These are phyloP conservation scores for Trissolcus basalis DNA, from an alignment of 1,140 invertebrate species.

Conservation along the genomic window DNA sequence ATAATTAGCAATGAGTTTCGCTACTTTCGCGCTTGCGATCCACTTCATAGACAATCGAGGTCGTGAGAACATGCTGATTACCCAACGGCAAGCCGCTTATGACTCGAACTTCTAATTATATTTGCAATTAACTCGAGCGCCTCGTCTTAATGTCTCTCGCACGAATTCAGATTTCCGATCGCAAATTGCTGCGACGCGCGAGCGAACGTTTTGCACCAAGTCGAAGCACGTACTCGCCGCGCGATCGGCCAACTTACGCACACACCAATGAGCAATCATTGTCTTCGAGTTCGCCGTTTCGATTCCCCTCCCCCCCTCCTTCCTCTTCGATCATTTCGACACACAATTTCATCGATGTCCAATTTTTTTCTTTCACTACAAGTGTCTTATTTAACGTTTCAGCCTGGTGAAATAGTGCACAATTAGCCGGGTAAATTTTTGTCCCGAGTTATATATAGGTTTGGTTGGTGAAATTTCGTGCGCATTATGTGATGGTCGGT, in stretches of 20 bases:
- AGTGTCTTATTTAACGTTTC: no score
- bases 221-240: constrained; percentile 14
- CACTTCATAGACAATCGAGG: constrained; percentile 68
- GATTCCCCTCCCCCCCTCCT: no score
- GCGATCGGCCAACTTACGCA: constrained; percentile 5
- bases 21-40: constrained; percentile 66
- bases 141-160: constrained; percentile 53
- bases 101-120: constrained; percentile 68
- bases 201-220: constrained; percentile 6
- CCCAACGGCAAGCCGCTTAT: constrained; percentile 67
- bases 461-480: no score
- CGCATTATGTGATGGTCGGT: no score
- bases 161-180: constrained; percentile 54
- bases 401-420: no score
- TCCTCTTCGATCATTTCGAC: no score
- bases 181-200: constrained; percentile 42
- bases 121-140: constrained; percentile 65
- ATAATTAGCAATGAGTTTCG: constrained; percentile 68
- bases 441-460: no score
- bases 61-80: constrained; percentile 68
- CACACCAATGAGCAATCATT: constrained; percentile 28
- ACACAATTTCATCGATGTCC: no score
- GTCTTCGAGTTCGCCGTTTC: neutral
- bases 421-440: no score
- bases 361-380: no score